Evolutionary conservation across 2,797 vertebrate species (phyloP).

Genomic region (Cynodonichthys magdalenae): DNA sequence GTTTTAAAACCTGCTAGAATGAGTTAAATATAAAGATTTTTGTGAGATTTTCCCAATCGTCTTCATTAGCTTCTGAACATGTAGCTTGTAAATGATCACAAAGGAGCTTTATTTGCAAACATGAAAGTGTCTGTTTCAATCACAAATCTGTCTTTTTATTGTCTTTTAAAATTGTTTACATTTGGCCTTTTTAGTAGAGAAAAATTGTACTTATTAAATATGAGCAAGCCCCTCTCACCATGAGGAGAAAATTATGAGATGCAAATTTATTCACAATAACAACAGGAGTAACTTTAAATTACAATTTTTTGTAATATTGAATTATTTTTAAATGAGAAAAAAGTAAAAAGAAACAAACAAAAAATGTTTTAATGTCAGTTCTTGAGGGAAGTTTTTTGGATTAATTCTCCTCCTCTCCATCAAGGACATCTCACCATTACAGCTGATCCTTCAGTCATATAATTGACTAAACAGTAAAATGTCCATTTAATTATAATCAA

Average conservation of each 20-base stretch:
- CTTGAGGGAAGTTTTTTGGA: no score
- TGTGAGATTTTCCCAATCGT: slow-evolving; percentile 39
- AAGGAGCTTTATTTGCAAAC: slow-evolving; percentile 66
- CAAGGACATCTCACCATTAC: no score
- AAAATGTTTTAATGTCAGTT: no score
- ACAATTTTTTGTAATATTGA: no score
- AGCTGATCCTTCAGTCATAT: no score
- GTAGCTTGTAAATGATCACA: slow-evolving; percentile 41
- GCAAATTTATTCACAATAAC: no score
- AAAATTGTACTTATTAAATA: slow-evolving; percentile 82
- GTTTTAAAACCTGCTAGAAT: slow-evolving; percentile 22
- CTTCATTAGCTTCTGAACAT: slow-evolving; percentile 36
- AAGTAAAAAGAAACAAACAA: no score
- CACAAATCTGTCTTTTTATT: slow-evolving; percentile 77
- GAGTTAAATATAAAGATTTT: slow-evolving; percentile 18
- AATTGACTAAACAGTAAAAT: not conserved
- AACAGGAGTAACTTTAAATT: no score
- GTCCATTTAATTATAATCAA: slow-evolving; percentile 4
- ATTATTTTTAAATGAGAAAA: no score
- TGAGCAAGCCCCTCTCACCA: slow-evolving; percentile 8
- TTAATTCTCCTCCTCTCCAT: no score
- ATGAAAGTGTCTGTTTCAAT: slow-evolving; percentile 76
- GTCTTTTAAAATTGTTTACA: slow-evolving; percentile 82
- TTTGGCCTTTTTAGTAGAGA: slow-evolving; percentile 78
- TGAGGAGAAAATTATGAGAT: no score